Base-by-base conservation (phyloP, 2,888 invertebrate genomes). In the Cheilosia soror region DNA sequence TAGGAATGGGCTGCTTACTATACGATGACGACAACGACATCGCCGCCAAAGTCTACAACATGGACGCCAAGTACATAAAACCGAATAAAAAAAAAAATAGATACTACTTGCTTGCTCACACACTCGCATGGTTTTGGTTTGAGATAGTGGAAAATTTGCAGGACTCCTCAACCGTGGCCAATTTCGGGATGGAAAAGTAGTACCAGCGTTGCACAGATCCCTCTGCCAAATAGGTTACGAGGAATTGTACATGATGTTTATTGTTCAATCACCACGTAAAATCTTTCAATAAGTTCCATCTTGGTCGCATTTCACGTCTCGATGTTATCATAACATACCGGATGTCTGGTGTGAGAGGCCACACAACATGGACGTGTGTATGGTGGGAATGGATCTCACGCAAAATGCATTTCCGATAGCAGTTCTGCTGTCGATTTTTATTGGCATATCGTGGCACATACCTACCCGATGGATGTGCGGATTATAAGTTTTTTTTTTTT, bases 241-340 rank as follows among this genome's bases (percentile, higher is more conserved):
- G 66, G 63, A 81, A 63, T 71, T 77, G 81, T 72, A 77, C 81
- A 81, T 85, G 85, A 85, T 85, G 81, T 85, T 85, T 85, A 85
- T 85, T 85, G 85, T 85, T 81, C 85, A 85, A 85, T 85, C 85
- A 76, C 85, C 85, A 85, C 85, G 85, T 85, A 85, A 85, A 85
- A 81, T 81, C 85, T 80, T 85, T 85, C 85, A 85, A 76, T 85
- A 77, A 85, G 72, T 77, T 81, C 68, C 76, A 62, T 76, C 81
- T 76, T 72, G 72, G 76, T 55, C 55, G 71, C 71, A 72, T 76
- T 80, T 47, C 68, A 72, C 68, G 69, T 66, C 57, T 51, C 68
- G 81, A 85, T 76, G 85, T 55, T 62, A 77, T 81, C 85, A 66
- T 68, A 75, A 77, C 25, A 42, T 15, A 51, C 51, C 20, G 47